A percentile compares a stretch with the other conserved stretches of the same genome.
Conservation (phyloP, 2,797 vertebrate species). For the Malurus splendens region DNA sequence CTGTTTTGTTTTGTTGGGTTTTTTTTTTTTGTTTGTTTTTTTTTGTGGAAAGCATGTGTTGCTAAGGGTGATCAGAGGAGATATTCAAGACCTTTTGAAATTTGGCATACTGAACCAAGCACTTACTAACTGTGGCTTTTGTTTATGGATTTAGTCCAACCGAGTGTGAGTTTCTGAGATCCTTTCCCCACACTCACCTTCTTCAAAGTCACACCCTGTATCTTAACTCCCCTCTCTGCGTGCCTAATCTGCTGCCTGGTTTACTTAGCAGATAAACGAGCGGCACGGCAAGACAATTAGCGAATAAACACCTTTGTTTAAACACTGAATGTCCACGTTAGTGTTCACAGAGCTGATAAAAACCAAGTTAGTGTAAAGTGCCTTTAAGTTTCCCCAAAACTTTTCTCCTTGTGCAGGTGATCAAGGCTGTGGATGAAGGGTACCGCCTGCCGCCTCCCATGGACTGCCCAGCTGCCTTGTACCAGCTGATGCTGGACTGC, state of each 20-base stretch:
- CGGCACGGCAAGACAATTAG: slow-evolving; percentile 5
- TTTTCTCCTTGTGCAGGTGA: slow-evolving; percentile 80
- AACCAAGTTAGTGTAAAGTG: neutral
- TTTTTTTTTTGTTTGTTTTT: neutral
- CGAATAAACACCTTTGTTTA: slow-evolving; percentile 48
- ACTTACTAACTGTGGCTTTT: neutral
- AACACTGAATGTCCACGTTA: neutral
- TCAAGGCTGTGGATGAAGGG: slow-evolving; percentile 97
- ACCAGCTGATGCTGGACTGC: slow-evolving; percentile 98
- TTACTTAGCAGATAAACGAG: slow-evolving; percentile 39
- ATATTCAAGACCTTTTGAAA: neutral
- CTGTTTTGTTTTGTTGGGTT: neutral
- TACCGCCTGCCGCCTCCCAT: slow-evolving; percentile 96
- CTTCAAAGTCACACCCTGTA: slow-evolving; percentile 16
- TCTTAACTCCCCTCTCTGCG: neutral
- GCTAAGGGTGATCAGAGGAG: neutral
- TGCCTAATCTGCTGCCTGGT: slow-evolving; percentile 17
- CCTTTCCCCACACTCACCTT: slow-evolving; percentile 29
- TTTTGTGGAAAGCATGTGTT: neutral
- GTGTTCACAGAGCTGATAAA: neutral
- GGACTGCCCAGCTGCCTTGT: slow-evolving; percentile 96
- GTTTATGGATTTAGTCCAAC: neutral
- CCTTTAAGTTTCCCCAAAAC: neutral
- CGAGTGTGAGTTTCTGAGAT: neutral
- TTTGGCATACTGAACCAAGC: neutral